phyloP scores from a whole-genome alignment of 2,888 invertebrate genomes.

The Drosophila aldrichi region DNA sequence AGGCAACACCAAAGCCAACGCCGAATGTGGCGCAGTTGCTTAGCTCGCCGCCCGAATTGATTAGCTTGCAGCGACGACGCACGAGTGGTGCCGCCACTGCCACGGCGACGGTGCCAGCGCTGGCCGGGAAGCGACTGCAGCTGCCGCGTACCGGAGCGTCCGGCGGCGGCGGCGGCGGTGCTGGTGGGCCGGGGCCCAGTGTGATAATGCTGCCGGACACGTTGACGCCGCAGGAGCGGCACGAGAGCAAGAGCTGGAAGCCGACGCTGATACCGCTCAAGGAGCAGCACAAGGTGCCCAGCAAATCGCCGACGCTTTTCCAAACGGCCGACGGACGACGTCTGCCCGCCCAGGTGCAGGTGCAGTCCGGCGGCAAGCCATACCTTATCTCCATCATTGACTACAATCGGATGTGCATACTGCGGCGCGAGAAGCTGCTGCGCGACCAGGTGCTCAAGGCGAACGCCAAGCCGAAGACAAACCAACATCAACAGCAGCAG shows the following conservation, averaged over 20 bases:
- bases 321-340: slow-evolving; percentile 87
- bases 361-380: slow-evolving; percentile 91
- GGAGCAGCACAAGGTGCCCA: slow-evolving; percentile 80
- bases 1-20: slow-evolving; percentile 7
- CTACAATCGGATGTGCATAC: slow-evolving; percentile 92
- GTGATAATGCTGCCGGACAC: slow-evolving; percentile 84
- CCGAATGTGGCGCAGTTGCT: slow-evolving; percentile 63
- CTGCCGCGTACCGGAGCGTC: slow-evolving; percentile 83
- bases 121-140: slow-evolving; percentile 50
- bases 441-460: slow-evolving; percentile 86
- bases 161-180: not conserved
- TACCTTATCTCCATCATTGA: slow-evolving; percentile 92
- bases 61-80: slow-evolving; percentile 87
- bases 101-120: slow-evolving; percentile 3
- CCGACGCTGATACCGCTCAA: slow-evolving; percentile 90
- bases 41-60: slow-evolving; percentile 87
- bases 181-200: slow-evolving; percentile 62
- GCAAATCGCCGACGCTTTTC: slow-evolving; percentile 85
- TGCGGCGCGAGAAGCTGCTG: slow-evolving; percentile 89
- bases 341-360: slow-evolving; percentile 89
- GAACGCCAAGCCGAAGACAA: slow-evolving; percentile 54
- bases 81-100: slow-evolving; percentile 52
- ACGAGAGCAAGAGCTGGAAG: slow-evolving; percentile 88
- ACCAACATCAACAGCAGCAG: slow-evolving; percentile 40
- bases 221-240: slow-evolving; percentile 85